These are phyloP conservation scores for Platanista minor DNA, from an alignment of 2,113 vertebrate species.

Conservation along the genomic window DNA sequence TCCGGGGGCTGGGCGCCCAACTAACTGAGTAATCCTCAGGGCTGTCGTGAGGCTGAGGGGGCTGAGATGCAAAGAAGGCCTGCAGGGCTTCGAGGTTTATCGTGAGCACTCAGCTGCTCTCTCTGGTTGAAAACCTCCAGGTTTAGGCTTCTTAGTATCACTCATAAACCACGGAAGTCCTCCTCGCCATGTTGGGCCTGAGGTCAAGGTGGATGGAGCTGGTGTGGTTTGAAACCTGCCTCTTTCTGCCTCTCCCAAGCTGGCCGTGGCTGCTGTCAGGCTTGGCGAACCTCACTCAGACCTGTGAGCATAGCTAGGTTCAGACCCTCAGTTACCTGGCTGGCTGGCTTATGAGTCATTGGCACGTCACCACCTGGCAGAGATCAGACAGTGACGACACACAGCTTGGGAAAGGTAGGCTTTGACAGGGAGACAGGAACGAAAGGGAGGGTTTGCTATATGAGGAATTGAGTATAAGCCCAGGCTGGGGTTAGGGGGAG, in stretches of 20 bases:
- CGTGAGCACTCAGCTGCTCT: neutral
- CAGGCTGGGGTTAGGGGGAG: neutral
- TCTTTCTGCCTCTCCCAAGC: neutral
- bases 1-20: accelerated
- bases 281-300: neutral
- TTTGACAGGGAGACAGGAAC: neutral
- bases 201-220: neutral
- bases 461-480: neutral
- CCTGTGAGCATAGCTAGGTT: neutral
- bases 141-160: neutral
- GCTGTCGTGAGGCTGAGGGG: neutral
- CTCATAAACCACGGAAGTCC: neutral
- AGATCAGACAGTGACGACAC: accelerated
- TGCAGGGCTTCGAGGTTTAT: neutral
- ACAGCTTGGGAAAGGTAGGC: neutral
- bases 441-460: neutral
- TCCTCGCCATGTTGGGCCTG: neutral
- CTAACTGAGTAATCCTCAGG: neutral
- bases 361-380: accelerated
- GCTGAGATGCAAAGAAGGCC: too few species aligned
- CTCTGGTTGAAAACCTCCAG: neutral
- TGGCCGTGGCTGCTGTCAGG: neutral
- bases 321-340: neutral
- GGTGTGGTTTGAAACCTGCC: neutral
- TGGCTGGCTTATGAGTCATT: neutral